Conservation (phyloP, 2,113 vertebrate species). For the Pycnonotus jocosus region DNA sequence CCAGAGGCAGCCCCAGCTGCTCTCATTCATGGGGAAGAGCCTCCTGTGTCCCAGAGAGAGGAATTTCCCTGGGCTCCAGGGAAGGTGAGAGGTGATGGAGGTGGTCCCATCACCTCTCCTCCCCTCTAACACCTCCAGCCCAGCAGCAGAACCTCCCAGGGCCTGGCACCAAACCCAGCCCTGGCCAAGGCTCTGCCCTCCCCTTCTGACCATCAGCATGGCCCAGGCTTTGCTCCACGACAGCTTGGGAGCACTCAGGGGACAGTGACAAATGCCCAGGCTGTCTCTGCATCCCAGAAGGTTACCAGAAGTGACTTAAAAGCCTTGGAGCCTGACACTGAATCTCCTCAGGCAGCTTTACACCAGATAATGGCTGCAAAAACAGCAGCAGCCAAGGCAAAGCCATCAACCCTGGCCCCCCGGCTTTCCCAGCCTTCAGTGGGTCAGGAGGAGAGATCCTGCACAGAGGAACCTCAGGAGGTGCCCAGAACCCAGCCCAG, state of each 20-base stretch:
- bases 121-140: rapidly evolving
- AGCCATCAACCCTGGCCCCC: not conserved
- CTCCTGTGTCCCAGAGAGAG: not conserved
- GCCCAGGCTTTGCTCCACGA: not conserved
- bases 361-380: conserved; percentile 42
- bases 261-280: not conserved
- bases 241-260: not conserved
- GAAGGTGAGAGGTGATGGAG: not conserved
- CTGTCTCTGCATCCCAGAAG: conserved; percentile 3
- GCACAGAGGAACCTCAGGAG: rapidly evolving
- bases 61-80: not conserved
- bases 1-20: not conserved
- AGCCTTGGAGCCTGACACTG: conserved; percentile 24
- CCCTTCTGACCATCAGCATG: not conserved
- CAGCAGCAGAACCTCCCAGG: not conserved
- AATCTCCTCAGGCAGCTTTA: conserved; percentile 57
- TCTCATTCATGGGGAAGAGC: not conserved
- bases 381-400: not conserved
- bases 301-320: conserved; percentile 49
- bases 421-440: not conserved
- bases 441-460: rapidly evolving
- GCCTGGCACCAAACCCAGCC: not conserved
- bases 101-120: rapidly evolving
- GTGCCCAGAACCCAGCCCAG: not conserved
- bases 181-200: not conserved